Percentiles rank a stretch among this genome's conserved stretches.
Conservation (phyloP, 2,888 invertebrate species). For the Euproctis similis region DNA sequence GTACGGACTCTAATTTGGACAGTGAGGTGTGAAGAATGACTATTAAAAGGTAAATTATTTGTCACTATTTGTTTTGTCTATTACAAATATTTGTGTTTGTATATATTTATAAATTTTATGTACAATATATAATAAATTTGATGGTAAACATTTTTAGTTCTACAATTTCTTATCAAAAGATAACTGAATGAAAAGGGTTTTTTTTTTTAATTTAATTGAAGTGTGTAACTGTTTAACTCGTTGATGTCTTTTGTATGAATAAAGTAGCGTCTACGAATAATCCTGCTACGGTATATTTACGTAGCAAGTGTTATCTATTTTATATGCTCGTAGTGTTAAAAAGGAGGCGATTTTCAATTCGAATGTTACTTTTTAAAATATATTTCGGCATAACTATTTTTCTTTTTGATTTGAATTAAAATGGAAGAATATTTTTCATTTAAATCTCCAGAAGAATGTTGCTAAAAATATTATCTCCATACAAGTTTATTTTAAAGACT, state of each 20-base stretch:
- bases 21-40: constrained; percentile 38
- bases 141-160: background rate
- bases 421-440: too few species aligned
- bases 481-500: too few species aligned
- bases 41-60: constrained; percentile 42
- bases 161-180: background rate
- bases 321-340: too few species aligned
- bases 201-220: too few species aligned
- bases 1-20: constrained; percentile 35
- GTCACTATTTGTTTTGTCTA: background rate
- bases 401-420: too few species aligned
- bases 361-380: too few species aligned
- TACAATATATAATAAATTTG: background rate
- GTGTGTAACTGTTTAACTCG: too few species aligned
- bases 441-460: too few species aligned
- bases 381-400: too few species aligned
- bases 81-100: background rate
- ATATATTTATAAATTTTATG: background rate
- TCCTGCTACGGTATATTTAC: constrained; percentile 25
- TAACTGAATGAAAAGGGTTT: too few species aligned
- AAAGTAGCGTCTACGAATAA: constrained; percentile 32
- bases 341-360: too few species aligned
- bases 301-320: constrained; percentile 25
- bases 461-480: too few species aligned
- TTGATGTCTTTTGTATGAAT: constrained; percentile 33